Conservation (phyloP, 1,140 invertebrate species). For the Drosophila varians region DNA sequence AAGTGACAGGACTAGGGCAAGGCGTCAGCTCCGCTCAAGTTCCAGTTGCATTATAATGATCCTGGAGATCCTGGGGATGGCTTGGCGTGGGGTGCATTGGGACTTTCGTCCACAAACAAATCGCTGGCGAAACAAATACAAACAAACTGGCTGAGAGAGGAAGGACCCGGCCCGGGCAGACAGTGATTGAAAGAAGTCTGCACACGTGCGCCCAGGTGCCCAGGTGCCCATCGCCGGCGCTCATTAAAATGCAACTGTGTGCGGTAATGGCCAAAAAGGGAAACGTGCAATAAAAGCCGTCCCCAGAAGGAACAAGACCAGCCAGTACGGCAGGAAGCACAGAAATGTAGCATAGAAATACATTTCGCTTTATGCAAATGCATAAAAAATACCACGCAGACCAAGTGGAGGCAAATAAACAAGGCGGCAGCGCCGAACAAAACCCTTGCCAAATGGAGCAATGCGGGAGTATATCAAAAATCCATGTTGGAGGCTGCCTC, state of each 20-base stretch:
- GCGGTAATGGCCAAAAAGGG: conserved; percentile 62
- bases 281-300: conserved; percentile 70
- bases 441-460: conserved; percentile 35
- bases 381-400: conserved; percentile 51
- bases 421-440: conserved; percentile 24
- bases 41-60: conserved; percentile 50
- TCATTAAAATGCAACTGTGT: conserved; percentile 81
- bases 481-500: conserved; percentile 25
- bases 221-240: conserved; percentile 54
- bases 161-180: conserved; percentile 19
- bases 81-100: conserved; percentile 28
- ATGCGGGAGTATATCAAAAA: conserved; percentile 43
- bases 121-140: conserved; percentile 59
- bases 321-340: conserved; percentile 19
- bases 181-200: conserved; percentile 77
- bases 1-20: conserved; percentile 60
- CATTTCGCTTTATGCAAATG: conserved; percentile 77
- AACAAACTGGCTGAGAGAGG: conserved; percentile 12
- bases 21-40: conserved; percentile 32
- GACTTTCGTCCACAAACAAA: conserved; percentile 70
- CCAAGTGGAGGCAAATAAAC: conserved; percentile 48
- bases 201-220: conserved; percentile 64
- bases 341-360: conserved; percentile 61
- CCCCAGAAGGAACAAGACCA: not conserved
- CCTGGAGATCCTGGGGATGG: not conserved